Conservation (phyloP, 2,113 vertebrate genomes). For the Phylloscopus trochiloides region DNA sequence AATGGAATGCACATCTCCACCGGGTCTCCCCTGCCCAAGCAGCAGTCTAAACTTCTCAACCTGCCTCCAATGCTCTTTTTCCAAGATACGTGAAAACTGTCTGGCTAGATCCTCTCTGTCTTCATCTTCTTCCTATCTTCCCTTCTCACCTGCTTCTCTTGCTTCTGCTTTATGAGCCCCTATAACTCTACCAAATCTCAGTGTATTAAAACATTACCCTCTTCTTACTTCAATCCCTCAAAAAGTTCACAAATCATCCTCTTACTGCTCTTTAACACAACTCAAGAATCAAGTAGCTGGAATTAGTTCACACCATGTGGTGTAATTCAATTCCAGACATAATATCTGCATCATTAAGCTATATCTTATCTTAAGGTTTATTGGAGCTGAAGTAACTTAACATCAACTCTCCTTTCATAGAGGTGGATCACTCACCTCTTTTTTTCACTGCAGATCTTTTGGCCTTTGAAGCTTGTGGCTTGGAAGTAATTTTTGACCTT, state of each 20-base stretch:
- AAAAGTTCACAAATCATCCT: not conserved
- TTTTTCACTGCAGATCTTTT: constrained; percentile 24
- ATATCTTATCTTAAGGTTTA: not conserved
- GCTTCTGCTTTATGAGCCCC: not conserved
- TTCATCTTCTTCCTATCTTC: not conserved
- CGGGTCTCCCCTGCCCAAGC: not conserved
- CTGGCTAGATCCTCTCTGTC: not conserved
- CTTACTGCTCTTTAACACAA: not conserved
- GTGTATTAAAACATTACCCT: not conserved
- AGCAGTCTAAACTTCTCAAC: not conserved
- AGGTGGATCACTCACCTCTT: not conserved
- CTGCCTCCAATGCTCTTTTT: not conserved
- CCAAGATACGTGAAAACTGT: not conserved
- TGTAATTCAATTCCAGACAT: not conserved
- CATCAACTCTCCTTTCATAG: not conserved
- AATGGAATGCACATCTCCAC: constrained; percentile 49
- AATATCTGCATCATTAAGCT: not conserved
- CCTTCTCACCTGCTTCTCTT: not conserved
- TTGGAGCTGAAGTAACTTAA: not conserved
- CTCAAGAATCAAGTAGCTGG: not conserved
- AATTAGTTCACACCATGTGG: not conserved
- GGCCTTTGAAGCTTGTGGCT: constrained; percentile 22
- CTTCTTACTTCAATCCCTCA: not conserved
- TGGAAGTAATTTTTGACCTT: constrained; percentile 59
- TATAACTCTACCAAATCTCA: not conserved